Conservation (phyloP, 2,888 invertebrate genomes). For the Platycnemis pennipes region DNA sequence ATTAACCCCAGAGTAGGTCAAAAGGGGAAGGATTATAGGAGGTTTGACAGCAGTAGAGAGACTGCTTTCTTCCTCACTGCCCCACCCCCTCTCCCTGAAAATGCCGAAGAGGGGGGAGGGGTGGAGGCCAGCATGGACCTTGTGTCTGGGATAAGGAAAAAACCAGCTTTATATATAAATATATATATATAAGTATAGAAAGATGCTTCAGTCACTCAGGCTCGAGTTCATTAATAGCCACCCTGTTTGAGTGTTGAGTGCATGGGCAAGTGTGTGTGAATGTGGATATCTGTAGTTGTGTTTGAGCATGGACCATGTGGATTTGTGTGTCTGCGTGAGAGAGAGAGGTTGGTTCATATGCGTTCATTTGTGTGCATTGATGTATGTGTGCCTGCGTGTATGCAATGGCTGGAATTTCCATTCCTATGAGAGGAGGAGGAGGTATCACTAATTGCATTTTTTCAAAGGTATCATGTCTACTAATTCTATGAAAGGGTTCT, state of each 20-base stretch:
- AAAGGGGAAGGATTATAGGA: conserved; percentile 35
- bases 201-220: conserved; percentile 67
- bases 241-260: conserved; percentile 57
- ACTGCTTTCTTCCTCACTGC: conserved; percentile 59
- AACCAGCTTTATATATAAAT: conserved; percentile 43
- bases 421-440: conserved; percentile 66
- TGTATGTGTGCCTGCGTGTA: background rate
- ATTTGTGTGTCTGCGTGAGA: conserved; percentile 1
- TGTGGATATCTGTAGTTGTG: conserved; percentile 37
- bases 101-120: conserved; percentile 60
- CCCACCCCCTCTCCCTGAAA: conserved; percentile 37
- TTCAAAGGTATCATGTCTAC: conserved; percentile 64
- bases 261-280: background rate
- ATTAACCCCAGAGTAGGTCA: conserved; percentile 56
- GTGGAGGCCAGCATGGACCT: conserved; percentile 39
- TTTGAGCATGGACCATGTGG: background rate
- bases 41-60: conserved; percentile 45
- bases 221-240: conserved; percentile 63
- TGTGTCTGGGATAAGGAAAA: conserved; percentile 57
- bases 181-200: conserved; percentile 47
- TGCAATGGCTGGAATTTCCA: conserved; percentile 65
- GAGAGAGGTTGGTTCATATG: conserved; percentile 17
- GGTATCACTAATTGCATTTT: conserved; percentile 68
- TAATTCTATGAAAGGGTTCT: conserved; percentile 64
- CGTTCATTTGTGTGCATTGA: conserved; percentile 27